Base-by-base conservation (phyloP, 2,797 vertebrate genomes). In the Danio albolineatus region DNA sequence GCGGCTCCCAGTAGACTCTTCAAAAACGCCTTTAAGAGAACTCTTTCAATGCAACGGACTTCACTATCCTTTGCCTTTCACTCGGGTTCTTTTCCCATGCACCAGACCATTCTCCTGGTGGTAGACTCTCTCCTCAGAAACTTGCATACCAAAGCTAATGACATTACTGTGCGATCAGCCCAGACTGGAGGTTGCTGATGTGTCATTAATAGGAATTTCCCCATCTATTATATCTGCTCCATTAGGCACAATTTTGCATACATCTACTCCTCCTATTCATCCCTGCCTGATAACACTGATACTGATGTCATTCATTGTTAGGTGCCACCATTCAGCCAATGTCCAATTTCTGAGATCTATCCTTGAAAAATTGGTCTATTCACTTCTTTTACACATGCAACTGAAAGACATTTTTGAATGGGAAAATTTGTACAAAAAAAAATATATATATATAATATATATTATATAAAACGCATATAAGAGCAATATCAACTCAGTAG, bases 141-240 rank as follows among this genome's bases (percentile, higher is more conserved):
- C 69, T 56, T 36, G 28, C 73, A 82, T 69, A 41, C 76, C 77
- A 77, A n/a, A 38, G 69, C 81, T 85, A 80, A 82, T 79, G 71
- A 79, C 79, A 76, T 84, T 82, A 76, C 57, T 19, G 49, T 38
- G 21, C 41, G 38, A 76, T 82, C 44, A 21, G 73, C 72, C 64
- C 67, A 21, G 21, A 77, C 17, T 77, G 69, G 80, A 78, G 77
- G 83, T 82, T 81, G 54, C 62, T 57, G 76, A 77, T 80, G 61
- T 84, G 76, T 85, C 71, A 76, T 83, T 78, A 78, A 78, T 61
- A 83, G 46, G 75, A 83, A 83, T 79, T 69, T 81, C 48, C 67
- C 64, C 56, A 82, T 82, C 67, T 76, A 76, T 76, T 83, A 80
- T 78, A 80, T 64, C 61, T 72, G 76, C 76, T 83, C 69, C 73